Conservation (phyloP, 2,888 invertebrate genomes). For the Andricus quercusramuli region DNA sequence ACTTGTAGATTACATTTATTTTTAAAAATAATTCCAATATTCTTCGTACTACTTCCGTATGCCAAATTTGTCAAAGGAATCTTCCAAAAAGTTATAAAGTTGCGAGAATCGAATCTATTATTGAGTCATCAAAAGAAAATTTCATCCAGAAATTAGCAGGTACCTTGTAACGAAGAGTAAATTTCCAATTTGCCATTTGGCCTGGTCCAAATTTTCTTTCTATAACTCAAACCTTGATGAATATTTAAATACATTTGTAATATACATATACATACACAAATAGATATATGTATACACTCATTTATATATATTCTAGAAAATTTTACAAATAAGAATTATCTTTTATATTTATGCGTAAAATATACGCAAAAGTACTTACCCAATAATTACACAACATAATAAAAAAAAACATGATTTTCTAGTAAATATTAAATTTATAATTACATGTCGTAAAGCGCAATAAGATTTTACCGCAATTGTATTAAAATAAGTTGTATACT, state of each 20-base stretch:
- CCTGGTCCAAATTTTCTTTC: background rate
- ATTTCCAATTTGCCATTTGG: background rate
- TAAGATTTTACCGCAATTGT: background rate
- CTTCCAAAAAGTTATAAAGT: constrained; percentile 28
- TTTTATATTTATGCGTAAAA: constrained; percentile 20
- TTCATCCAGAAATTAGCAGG: background rate
- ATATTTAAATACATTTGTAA: constrained; percentile 29
- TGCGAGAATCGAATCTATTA: constrained; percentile 27
- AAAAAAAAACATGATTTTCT: background rate
- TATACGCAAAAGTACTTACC: constrained; percentile 22
- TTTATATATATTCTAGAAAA: constrained; percentile 14
- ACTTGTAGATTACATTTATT: constrained; percentile 14
- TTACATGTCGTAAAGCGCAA: background rate
- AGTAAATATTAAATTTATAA: background rate
- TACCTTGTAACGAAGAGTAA: too few relatives aligned
- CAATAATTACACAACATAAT: constrained; percentile 19
- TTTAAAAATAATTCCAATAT: background rate
- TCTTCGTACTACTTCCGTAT: constrained; percentile 3
- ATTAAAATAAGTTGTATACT: background rate
- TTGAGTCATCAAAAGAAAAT: constrained; percentile 2
- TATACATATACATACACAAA: constrained; percentile 6
- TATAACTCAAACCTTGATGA: background rate
- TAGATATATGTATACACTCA: constrained; percentile 34
- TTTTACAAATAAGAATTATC: constrained; percentile 9
- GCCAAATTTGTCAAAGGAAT: constrained; percentile 24